phyloP scores from a whole-genome alignment of 1,140 invertebrate genomes.

The Euwallacea fornicatus region DNA sequence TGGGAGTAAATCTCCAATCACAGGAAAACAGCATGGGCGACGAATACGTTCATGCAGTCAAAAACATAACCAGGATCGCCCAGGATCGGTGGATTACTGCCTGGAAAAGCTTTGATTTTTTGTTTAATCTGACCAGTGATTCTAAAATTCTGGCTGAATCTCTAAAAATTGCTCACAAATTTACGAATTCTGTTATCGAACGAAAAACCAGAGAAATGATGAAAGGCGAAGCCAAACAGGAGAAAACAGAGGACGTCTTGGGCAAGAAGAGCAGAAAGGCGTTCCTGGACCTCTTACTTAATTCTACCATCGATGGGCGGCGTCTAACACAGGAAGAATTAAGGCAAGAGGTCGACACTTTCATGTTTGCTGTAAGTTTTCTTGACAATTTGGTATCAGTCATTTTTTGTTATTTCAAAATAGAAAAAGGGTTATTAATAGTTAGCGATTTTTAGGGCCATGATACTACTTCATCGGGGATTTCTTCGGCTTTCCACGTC shows the following conservation, averaged over 20 bases:
- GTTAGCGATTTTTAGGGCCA: slow-evolving; percentile 63
- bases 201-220: slow-evolving; percentile 48
- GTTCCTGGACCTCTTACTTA: slow-evolving; percentile 75
- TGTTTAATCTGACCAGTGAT: slow-evolving; percentile 13
- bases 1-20: slow-evolving; percentile 22
- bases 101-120: not conserved
- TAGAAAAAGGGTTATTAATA: not conserved
- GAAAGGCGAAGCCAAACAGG: slow-evolving; percentile 39
- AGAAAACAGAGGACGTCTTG: slow-evolving; percentile 69
- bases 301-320: slow-evolving; percentile 60
- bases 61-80: slow-evolving; percentile 7
- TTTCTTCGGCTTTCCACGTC: slow-evolving; percentile 61
- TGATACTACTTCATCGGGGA: slow-evolving; percentile 68
- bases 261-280: slow-evolving; percentile 66
- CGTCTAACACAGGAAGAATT: slow-evolving; percentile 67
- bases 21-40: slow-evolving; percentile 10
- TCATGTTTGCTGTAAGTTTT: slow-evolving; percentile 72
- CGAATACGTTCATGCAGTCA: slow-evolving; percentile 17
- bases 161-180: slow-evolving; percentile 56
- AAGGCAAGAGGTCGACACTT: slow-evolving; percentile 82
- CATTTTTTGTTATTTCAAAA: slow-evolving; percentile 28
- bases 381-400: not conserved
- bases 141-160: slow-evolving; percentile 48
- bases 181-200: slow-evolving; percentile 55
- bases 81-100: slow-evolving; percentile 1